Conservation (phyloP, 2,888 invertebrate species). For the Eilema griseolum region DNA sequence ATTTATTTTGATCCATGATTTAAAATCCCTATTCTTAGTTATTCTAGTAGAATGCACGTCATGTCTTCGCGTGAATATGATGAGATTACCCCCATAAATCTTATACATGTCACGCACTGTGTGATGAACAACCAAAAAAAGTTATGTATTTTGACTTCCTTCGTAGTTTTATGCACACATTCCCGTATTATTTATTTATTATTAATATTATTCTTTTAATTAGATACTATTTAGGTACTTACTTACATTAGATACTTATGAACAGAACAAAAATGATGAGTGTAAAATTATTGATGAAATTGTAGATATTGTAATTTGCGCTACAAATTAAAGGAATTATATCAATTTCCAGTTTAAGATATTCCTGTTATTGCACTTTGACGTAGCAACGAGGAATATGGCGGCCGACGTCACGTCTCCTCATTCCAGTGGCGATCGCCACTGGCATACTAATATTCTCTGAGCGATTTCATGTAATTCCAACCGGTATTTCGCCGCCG, state of each 20-base stretch:
- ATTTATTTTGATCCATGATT: no score
- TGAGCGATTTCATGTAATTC: conserved; percentile 81
- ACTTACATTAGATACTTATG: neutral
- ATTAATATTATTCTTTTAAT: no score
- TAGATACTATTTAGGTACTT: neutral
- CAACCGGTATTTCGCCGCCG: conserved; percentile 71
- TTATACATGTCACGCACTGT: conserved; percentile 71
- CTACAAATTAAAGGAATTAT: conserved; percentile 6
- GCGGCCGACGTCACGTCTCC: conserved; percentile 76
- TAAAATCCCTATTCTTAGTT: neutral
- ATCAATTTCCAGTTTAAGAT: conserved; percentile 57
- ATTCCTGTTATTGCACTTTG: conserved; percentile 78
- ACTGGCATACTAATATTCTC: conserved; percentile 82
- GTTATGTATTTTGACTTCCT: conserved; percentile 72
- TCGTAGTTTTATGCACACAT: conserved; percentile 65
- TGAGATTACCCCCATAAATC: conserved; percentile 59
- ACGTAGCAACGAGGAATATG: conserved; percentile 69
- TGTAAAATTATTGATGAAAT: neutral
- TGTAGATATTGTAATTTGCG: neutral
- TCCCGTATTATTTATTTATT: conserved; percentile 65
- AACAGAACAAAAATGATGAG: neutral
- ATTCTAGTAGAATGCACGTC: conserved; percentile 23
- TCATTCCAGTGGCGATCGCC: conserved; percentile 81
- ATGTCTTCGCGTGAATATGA: conserved; percentile 58
- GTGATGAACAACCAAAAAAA: conserved; percentile 68